A percentile compares a stretch with the other conserved stretches of the same genome.
phyloP scores from a whole-genome alignment of 2,888 invertebrate species.

The Hirtodrosophila confusa region DNA sequence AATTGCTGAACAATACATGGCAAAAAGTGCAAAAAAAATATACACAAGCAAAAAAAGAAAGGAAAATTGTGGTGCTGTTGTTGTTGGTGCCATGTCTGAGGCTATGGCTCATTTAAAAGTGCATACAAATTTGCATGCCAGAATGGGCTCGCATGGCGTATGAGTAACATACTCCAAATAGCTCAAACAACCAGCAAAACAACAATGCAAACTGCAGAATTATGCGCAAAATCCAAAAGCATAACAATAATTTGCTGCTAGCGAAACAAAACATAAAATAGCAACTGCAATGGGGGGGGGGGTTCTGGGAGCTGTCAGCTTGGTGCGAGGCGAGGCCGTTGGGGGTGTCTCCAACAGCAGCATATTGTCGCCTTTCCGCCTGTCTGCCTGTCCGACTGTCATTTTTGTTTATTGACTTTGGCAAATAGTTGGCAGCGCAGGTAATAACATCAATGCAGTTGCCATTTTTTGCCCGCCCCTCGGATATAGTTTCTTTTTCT shows the following conservation, averaged over 20 bases:
- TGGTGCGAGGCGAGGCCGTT: slow-evolving; percentile 5
- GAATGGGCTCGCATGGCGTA: slow-evolving; percentile 59
- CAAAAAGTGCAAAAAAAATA: slow-evolving; percentile 5
- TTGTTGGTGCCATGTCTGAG: slow-evolving; percentile 49
- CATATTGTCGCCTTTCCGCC: slow-evolving; percentile 44
- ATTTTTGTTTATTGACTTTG: slow-evolving; percentile 79
- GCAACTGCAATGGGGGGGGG: slow-evolving; percentile 34
- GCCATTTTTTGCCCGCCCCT: slow-evolving; percentile 69
- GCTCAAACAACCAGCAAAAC: slow-evolving; percentile 46
- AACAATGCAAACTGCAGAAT: slow-evolving; percentile 67
- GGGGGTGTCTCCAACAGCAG: slow-evolving; percentile 25
- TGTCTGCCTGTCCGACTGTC: slow-evolving; percentile 48
- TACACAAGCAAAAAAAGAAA: background rate
- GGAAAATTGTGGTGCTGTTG: background rate
- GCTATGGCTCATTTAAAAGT: slow-evolving; percentile 72
- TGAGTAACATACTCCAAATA: slow-evolving; percentile 78
- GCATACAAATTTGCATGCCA: slow-evolving; percentile 57
- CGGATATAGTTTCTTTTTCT: slow-evolving; percentile 27
- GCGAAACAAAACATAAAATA: slow-evolving; percentile 43
- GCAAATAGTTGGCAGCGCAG: slow-evolving; percentile 77
- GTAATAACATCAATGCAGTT: slow-evolving; percentile 81
- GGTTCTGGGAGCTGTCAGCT: background rate
- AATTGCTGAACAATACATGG: slow-evolving; percentile 35
- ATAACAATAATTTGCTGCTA: slow-evolving; percentile 74
- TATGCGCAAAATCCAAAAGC: slow-evolving; percentile 78